A percentile compares a stretch with the other conserved stretches of the same genome.
These are phyloP conservation scores for Thunnus thynnus DNA, from an alignment of 2,113 vertebrate species.

Conservation along the genomic window DNA sequence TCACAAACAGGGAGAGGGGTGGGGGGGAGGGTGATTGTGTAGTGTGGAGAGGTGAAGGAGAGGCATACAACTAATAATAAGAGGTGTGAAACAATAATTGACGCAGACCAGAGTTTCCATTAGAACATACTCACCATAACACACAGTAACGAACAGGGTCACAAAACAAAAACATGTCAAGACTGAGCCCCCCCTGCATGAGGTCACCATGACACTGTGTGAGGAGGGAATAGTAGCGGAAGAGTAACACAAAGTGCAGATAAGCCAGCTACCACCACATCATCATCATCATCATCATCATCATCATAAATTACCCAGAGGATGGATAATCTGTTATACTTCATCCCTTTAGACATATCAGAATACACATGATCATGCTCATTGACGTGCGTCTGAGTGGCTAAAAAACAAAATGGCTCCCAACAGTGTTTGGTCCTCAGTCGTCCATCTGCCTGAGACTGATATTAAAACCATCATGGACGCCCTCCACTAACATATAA, in stretches of 20 bases:
- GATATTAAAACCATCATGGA: conserved; percentile 25
- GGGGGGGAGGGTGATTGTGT: neutral
- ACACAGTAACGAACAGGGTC: conserved; percentile 1
- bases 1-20: conserved; percentile 9
- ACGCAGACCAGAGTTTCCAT: neutral
- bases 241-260: conserved; percentile 4
- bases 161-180: conserved; percentile 2
- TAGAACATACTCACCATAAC: neutral
- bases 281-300: conserved; percentile 12
- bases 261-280: neutral
- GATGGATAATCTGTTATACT: neutral
- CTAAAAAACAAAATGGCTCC: conserved; percentile 20
- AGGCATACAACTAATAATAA: neutral
- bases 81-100: neutral
- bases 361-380: neutral
- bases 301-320: neutral
- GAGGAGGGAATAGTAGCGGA: neutral
- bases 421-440: conserved; percentile 2
- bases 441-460: neutral
- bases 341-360: neutral
- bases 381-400: neutral
- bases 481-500: conserved; percentile 16
- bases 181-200: neutral
- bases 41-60: neutral
- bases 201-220: neutral